A percentile compares a stretch with the other conserved stretches of the same genome.
Evolutionary conservation across 2,113 vertebrate species (phyloP).

Genomic region (Bettongia penicillata): DNA sequence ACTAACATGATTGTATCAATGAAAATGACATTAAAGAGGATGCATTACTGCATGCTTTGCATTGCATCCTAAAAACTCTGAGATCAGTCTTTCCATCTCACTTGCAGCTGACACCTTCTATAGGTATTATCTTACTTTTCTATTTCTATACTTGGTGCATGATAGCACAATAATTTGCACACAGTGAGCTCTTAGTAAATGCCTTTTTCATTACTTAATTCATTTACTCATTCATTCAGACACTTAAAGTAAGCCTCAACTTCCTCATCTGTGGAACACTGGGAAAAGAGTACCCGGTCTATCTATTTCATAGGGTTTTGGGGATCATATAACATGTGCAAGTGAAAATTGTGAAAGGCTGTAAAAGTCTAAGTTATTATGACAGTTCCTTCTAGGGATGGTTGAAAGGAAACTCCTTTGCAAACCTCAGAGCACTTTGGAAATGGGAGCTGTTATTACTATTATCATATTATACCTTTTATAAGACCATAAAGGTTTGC

Average conservation of each 20-base stretch:
- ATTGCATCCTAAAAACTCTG: background rate
- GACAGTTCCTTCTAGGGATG: background rate
- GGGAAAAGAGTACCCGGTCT: background rate
- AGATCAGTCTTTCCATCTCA: background rate
- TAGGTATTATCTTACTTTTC: background rate
- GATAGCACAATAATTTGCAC: background rate
- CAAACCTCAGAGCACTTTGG: background rate
- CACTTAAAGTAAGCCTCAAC: conserved; percentile 18
- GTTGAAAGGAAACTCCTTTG: background rate
- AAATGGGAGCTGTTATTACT: background rate
- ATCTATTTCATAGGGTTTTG: background rate
- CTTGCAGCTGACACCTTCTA: background rate
- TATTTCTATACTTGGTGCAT: background rate
- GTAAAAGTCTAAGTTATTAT: background rate
- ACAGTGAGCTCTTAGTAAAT: background rate
- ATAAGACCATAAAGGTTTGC: background rate
- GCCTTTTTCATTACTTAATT: background rate
- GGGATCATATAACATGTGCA: background rate
- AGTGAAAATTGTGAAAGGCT: background rate
- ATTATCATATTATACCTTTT: background rate
- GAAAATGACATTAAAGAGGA: background rate
- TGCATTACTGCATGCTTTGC: background rate
- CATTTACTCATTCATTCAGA: conserved; percentile 3
- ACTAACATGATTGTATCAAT: background rate
- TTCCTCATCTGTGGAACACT: background rate